Base-by-base conservation (phyloP, 37 sponge, comb jelly and placozoan species). In the Beroe ovata region DNA sequence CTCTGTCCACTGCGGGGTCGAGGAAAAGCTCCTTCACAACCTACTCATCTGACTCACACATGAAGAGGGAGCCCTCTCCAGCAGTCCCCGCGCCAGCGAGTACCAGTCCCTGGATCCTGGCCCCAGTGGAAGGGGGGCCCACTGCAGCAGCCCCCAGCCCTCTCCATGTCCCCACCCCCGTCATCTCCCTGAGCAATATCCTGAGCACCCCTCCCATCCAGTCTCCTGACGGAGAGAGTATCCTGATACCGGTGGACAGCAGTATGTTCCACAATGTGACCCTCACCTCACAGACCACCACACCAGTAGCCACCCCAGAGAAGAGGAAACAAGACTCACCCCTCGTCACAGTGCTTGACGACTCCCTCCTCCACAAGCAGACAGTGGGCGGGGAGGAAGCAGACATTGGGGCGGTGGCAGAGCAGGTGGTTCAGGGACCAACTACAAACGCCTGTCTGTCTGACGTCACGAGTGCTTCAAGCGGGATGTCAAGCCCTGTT, bases 121-220 rank as follows among this genome's bases (percentile, higher is more conserved):
- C 29, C 69, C 34, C 69, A 2, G 34, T 37, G 2, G n/a, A n/a
- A n/a, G n/a, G n/a, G n/a, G 36, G 36, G 25, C 69, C 30, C 69
- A 29, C 69, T 1, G 14, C 35, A 34, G 11, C 35, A 3, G 3
- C 30, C 32, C 69, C 69, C 69, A 20, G 28, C 28, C 28, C 21
- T 4, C 63, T 28, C 23, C 19, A 25, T 3, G 69, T 30, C 35
- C 69, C 69, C 30, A 32, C 69, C 25, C 69, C 69, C 3, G 69
- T 66, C 36, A 66, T 66, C 36, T 66, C 69, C 69, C 69, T 66
- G 16, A 66, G 69, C 69, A 66, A 30, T 16, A 66, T 66, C 69
- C 69, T 66, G 36, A 66, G 69, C 36, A 66, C 69, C 25, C 69
- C 69, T 1, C 69, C 69, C 69, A 66, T 66, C 30, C 25, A 30